Percentiles rank a stretch among this genome's conserved stretches.
Evolutionary conservation across 2,113 vertebrate genomes (phyloP).

Genomic region (Xerus inauris): DNA sequence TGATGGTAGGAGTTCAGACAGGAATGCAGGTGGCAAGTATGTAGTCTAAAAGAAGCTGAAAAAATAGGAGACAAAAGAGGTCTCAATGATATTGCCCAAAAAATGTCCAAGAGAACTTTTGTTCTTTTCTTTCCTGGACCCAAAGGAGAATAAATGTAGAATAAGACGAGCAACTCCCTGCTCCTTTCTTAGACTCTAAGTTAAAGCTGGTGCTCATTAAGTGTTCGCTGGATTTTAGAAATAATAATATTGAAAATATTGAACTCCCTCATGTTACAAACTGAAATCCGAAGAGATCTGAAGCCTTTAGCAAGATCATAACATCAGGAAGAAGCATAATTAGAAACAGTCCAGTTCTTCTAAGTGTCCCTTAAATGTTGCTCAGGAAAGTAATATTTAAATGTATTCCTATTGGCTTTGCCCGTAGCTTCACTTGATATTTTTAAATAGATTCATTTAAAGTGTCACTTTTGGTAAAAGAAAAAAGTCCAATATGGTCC

Average conservation of each 20-base stretch:
- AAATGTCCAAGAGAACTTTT: background rate
- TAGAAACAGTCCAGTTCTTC: background rate
- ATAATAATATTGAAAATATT: background rate
- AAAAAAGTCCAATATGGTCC: background rate
- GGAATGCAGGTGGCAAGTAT: background rate
- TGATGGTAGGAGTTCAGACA: background rate
- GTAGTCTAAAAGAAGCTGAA: background rate
- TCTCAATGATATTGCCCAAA: background rate
- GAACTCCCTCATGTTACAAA: background rate
- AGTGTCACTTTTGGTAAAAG: background rate
- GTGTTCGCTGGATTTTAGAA: background rate
- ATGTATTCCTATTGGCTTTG: background rate
- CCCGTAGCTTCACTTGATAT: background rate
- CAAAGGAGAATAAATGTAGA: background rate
- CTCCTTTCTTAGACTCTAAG: background rate
- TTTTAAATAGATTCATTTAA: slow-evolving; percentile 4
- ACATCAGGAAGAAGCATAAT: background rate
- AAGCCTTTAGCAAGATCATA: background rate
- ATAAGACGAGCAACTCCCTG: background rate
- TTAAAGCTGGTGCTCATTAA: background rate
- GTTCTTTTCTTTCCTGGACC: background rate
- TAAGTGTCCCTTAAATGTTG: background rate
- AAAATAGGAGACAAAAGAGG: background rate
- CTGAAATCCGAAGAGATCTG: background rate
- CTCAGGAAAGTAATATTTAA: background rate